A percentile compares a stretch with the other conserved stretches of the same genome.
Evolutionary conservation across 1,140 invertebrate species (phyloP).

Genomic region (Microplitis mediator): DNA sequence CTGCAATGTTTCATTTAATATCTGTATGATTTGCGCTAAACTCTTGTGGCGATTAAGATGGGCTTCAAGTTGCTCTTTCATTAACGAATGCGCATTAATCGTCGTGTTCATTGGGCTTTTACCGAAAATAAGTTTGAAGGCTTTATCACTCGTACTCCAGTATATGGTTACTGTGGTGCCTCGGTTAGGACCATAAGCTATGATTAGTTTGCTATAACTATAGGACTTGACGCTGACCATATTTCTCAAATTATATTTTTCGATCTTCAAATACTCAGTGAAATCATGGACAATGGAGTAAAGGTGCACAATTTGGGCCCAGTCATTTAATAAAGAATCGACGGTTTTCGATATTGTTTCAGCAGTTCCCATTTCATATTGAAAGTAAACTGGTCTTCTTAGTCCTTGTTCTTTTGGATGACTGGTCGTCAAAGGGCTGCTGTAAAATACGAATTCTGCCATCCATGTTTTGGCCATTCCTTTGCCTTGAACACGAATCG

Average conservation of each 20-base stretch:
- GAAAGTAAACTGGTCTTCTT: slow-evolving; percentile 83
- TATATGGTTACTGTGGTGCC: slow-evolving; percentile 75
- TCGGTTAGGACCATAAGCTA: slow-evolving; percentile 82
- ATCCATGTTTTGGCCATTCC: slow-evolving; percentile 81
- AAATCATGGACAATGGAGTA: slow-evolving; percentile 85
- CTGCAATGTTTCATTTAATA: slow-evolving; percentile 84
- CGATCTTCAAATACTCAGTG: slow-evolving; percentile 71
- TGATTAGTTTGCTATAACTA: slow-evolving; percentile 78
- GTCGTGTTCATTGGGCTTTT: slow-evolving; percentile 65
- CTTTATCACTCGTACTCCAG: slow-evolving; percentile 75
- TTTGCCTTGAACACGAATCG: slow-evolving; percentile 80
- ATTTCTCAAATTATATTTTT: slow-evolving; percentile 69
- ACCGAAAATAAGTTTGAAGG: slow-evolving; percentile 74
- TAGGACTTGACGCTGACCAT: slow-evolving; percentile 80
- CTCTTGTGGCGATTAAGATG: slow-evolving; percentile 78
- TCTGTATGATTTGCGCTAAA: slow-evolving; percentile 78
- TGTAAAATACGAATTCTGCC: slow-evolving; percentile 88
- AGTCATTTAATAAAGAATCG: slow-evolving; percentile 84
- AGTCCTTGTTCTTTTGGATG: slow-evolving; percentile 86
- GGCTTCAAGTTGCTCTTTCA: slow-evolving; percentile 79
- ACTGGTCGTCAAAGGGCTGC: slow-evolving; percentile 78
- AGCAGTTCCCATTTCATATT: slow-evolving; percentile 83
- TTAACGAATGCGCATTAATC: slow-evolving; percentile 80
- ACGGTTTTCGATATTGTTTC: slow-evolving; percentile 78
- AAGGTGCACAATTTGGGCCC: slow-evolving; percentile 88